phyloP scores from a whole-genome alignment of 2,888 invertebrate species.

The Diachrysia chrysitis region DNA sequence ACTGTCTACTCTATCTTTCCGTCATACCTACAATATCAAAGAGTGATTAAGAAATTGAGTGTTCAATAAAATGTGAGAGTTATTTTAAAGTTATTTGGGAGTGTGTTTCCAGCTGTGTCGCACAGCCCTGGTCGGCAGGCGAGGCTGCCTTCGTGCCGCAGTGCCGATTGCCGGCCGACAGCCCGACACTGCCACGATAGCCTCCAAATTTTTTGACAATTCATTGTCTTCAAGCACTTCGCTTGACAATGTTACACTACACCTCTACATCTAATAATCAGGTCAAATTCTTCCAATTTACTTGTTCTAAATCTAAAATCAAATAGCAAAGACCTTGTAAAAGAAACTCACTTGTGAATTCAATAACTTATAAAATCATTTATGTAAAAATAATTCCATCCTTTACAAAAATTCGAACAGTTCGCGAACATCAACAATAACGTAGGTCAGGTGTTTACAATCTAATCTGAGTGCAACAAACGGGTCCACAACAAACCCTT shows the following conservation, averaged over 20 bases:
- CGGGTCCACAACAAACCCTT: slow-evolving; percentile 67
- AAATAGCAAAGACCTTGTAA: slow-evolving; percentile 5
- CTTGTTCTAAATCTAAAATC: slow-evolving; percentile 7
- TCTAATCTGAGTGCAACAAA: slow-evolving; percentile 50
- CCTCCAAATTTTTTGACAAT: slow-evolving; percentile 61
- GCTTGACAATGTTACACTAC: slow-evolving; percentile 32
- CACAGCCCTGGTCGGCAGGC: slow-evolving; percentile 53
- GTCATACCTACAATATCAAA: slow-evolving; percentile 25
- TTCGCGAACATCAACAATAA: slow-evolving; percentile 37
- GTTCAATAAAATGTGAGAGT: slow-evolving; percentile 11
- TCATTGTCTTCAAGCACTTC: slow-evolving; percentile 47
- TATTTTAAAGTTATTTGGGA: slow-evolving; percentile 4
- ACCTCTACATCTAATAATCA: slow-evolving; percentile 25
- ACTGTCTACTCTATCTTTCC: slow-evolving; percentile 35
- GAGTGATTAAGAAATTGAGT: background rate
- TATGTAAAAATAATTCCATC: slow-evolving; percentile 3
- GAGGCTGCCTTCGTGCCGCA: slow-evolving; percentile 50
- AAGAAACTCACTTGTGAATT: background rate
- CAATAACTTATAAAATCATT: background rate
- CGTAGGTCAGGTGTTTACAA: slow-evolving; percentile 60
- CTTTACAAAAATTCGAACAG: slow-evolving; percentile 18
- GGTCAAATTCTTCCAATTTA: background rate
- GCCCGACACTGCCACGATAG: slow-evolving; percentile 43
- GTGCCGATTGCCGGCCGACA: slow-evolving; percentile 16
- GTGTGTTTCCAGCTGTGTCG: slow-evolving; percentile 14